Percentiles rank a stretch among this genome's conserved stretches.
Evolutionary conservation across 2,888 invertebrate genomes (phyloP).

Genomic region (Chorisops tibialis): DNA sequence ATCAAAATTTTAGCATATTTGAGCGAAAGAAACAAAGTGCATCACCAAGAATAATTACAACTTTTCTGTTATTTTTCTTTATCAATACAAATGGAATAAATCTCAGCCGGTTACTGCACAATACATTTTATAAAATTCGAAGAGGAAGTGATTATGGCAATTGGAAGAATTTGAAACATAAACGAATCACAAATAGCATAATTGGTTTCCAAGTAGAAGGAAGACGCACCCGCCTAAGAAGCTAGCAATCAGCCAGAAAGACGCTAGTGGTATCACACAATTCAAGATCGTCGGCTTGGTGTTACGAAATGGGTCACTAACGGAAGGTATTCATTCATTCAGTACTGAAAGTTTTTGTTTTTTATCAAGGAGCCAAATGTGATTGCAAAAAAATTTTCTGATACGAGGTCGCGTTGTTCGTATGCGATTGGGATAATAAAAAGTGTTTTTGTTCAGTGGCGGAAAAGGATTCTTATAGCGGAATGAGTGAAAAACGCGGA

Average conservation of each 20-base stretch:
- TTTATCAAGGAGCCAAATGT: no score
- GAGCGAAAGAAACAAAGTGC: no score
- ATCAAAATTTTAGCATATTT: no score
- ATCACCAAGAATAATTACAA: no score
- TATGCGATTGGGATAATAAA: neutral
- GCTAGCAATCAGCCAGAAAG: neutral
- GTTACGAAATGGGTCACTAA: no score
- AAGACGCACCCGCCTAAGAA: neutral
- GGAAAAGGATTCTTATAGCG: neutral
- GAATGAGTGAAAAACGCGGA: constrained; percentile 6
- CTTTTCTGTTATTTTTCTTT: no score
- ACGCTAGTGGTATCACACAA: neutral
- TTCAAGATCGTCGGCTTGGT: no score
- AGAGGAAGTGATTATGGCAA: constrained; percentile 29
- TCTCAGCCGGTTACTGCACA: constrained; percentile 10
- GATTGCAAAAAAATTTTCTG: neutral
- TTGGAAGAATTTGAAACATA: neutral
- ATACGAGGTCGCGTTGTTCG: no score
- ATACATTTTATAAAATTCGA: neutral
- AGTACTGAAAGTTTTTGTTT: no score
- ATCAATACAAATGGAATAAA: constrained; percentile 4
- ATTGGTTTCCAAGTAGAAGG: neutral
- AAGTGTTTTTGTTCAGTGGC: neutral
- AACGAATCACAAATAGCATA: constrained; percentile 6
- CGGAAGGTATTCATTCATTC: no score